phyloP scores from a whole-genome alignment of 2,797 vertebrate species.

The Pseudotriccus pelzelni region DNA sequence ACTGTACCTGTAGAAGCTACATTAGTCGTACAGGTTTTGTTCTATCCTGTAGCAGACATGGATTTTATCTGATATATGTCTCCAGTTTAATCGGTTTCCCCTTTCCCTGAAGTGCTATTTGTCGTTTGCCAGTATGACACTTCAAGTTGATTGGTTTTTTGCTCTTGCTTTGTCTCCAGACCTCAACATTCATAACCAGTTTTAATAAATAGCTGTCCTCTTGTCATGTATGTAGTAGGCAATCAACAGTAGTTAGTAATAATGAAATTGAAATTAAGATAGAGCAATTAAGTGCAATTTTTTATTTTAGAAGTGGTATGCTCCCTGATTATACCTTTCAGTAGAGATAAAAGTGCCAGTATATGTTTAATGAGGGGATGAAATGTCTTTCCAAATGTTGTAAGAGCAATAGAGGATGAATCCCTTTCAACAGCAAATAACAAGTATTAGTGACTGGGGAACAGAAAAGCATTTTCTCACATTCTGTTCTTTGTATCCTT shows the following conservation, averaged over 20 bases:
- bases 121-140: neutral
- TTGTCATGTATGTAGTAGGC: neutral
- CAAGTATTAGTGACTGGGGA: neutral
- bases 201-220: neutral
- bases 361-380: neutral
- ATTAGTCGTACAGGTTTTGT: neutral
- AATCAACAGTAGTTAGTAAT: neutral
- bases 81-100: neutral
- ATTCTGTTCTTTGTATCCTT: neutral
- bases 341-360: neutral
- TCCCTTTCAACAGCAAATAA: neutral
- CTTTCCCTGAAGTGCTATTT: neutral
- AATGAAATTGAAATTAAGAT: neutral
- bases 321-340: neutral
- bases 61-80: neutral
- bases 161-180: neutral
- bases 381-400: neutral
- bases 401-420: neutral
- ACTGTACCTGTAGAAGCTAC: neutral
- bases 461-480: neutral
- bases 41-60: neutral
- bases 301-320: neutral
- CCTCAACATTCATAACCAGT: neutral
- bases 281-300: neutral
- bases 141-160: neutral